Percentiles rank a stretch among this genome's conserved stretches.
Conservation (phyloP, 1,140 invertebrate genomes). For the Harpegnathos saltator region DNA sequence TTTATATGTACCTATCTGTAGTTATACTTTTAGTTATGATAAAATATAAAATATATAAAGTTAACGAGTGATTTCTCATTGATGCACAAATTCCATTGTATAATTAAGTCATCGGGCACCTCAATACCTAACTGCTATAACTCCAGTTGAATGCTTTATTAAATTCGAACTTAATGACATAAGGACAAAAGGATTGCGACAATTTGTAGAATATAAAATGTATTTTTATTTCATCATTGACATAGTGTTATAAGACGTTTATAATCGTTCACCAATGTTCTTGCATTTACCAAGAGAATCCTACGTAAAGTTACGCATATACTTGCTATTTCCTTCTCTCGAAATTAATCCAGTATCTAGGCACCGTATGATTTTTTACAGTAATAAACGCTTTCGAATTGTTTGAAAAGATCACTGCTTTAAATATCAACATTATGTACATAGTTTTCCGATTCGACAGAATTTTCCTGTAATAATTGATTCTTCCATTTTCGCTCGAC, state of each 20-base stretch:
- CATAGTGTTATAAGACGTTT: constrained; percentile 68
- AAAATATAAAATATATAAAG: constrained; percentile 6
- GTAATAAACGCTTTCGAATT: constrained; percentile 45
- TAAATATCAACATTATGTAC: constrained; percentile 27
- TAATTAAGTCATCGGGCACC: not conserved
- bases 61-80: not conserved
- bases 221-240: constrained; percentile 70
- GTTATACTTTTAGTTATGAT: constrained; percentile 20
- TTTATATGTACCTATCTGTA: not conserved
- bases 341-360: constrained; percentile 53
- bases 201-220: constrained; percentile 65
- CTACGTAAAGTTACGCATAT: not conserved
- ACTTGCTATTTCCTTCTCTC: constrained; percentile 33
- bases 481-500: not conserved
- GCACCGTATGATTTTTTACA: constrained; percentile 56
- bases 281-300: constrained; percentile 21
- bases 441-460: constrained; percentile 20
- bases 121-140: no score
- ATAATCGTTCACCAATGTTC: constrained; percentile 47
- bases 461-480: constrained; percentile 16
- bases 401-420: constrained; percentile 42
- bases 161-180: not conserved
- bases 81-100: not conserved
- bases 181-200: constrained; percentile 18
- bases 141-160: not conserved